Evolutionary conservation across 1,140 invertebrate species (phyloP).

Genomic region (Macrotrachela quadricornifera): DNA sequence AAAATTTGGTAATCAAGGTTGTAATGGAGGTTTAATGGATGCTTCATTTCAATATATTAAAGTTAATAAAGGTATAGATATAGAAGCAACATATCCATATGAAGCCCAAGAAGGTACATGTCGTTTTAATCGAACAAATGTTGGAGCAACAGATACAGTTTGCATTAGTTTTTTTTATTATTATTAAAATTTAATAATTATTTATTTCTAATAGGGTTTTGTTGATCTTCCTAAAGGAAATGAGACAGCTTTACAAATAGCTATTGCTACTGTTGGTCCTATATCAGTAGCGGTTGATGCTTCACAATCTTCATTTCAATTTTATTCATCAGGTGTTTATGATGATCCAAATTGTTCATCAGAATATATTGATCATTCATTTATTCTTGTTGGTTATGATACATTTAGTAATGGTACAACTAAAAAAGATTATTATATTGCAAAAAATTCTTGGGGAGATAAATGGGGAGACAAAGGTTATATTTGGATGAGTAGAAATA

Average conservation of each 20-base stretch:
- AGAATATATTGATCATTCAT: constrained; percentile 59
- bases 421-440: constrained; percentile 4
- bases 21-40: constrained; percentile 13
- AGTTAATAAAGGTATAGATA: constrained; percentile 36
- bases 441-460: constrained; percentile 2
- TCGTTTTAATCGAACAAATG: constrained; percentile 19
- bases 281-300: constrained; percentile 64
- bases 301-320: constrained; percentile 45
- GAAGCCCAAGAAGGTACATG: constrained; percentile 31
- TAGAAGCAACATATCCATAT: constrained; percentile 6
- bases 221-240: constrained; percentile 14
- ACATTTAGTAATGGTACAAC: constrained; percentile 15
- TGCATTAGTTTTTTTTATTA: no score
- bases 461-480: constrained; percentile 50
- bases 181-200: no score
- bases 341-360: constrained; percentile 44
- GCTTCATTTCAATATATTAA: constrained; percentile 22
- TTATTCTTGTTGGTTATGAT: constrained; percentile 61
- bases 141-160: constrained; percentile 14
- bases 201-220: no score
- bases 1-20: constrained; percentile 5
- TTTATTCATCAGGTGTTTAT: constrained; percentile 45
- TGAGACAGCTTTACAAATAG: constrained; percentile 19
- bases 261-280: constrained; percentile 63
- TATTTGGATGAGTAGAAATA: constrained; percentile 26